Base-by-base conservation (phyloP, 2,888 invertebrate genomes). In the Zeuzera pyrina region DNA sequence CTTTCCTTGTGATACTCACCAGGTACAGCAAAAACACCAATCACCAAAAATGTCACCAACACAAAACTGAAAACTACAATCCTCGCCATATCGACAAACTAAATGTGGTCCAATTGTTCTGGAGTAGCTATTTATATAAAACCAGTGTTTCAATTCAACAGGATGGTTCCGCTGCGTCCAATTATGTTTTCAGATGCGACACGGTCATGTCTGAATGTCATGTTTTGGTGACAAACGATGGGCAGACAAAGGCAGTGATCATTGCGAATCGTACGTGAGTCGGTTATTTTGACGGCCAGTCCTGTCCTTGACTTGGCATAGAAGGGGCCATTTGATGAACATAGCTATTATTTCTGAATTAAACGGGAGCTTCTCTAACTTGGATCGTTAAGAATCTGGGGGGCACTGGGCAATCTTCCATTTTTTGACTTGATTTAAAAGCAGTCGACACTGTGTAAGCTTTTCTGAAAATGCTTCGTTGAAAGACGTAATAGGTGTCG, bases 1-100 rank as follows among this genome's bases (percentile, higher is more conserved):
- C n/a, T n/a, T n/a, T n/a, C n/a, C n/a, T n/a, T n/a, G n/a, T n/a
- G n/a, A n/a, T n/a, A n/a, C n/a, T 10, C 6, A 59, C 59, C 55
- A 13, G 43, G 41, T 11, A 41, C 39, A 11, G 41, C 44, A 15
- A 41, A 29, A 14, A 43, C 37, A 33, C 37, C 16, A 7, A 38
- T 27, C n/a, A 29, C 25, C 13, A 32, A 35, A 14, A 43, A 15
- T 13, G 23, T 10, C 34, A 37, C 23, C 29, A 35, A 13, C 33
- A 50, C 27, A 21, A 40, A 31, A 12, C 21, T 5, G n/a, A 12
- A 16, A 8, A 35, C 21, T 14, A 33, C 21, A 15, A 39, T 14
- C 31, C 41, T 34, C 28, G 42, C 35, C 41, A 49, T 45, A 29
- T 33, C 34, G 23, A 12, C 10, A 14, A 34, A 24, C n/a, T 26